phyloP scores from a whole-genome alignment of 2,888 invertebrate genomes.

The Sinopyrophorus schimmeli region DNA sequence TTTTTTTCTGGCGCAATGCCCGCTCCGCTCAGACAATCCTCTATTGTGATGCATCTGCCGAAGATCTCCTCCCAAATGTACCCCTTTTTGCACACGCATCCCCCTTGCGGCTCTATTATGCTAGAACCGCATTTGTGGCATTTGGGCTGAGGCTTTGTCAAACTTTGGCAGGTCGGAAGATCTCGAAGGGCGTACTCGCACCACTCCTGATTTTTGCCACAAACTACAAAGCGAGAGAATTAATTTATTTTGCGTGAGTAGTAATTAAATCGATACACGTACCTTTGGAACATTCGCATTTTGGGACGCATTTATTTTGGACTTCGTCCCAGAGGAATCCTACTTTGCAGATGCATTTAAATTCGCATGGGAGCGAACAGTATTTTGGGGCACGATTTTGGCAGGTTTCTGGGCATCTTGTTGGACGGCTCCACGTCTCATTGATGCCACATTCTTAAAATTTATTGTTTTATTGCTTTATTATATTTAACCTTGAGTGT shows the following conservation, averaged over 20 bases:
- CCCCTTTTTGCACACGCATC: constrained; percentile 1
- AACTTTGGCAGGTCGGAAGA: constrained; percentile 11
- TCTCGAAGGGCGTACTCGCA: constrained; percentile 7
- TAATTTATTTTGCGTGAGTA: neutral
- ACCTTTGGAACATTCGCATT: constrained; percentile 3
- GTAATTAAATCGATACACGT: no score
- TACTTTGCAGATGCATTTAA: constrained; percentile 6
- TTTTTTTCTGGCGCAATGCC: no score
- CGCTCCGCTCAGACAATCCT: no score
- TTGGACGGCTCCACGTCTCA: neutral
- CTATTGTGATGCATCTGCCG: neutral
- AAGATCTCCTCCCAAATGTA: neutral
- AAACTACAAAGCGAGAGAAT: constrained; percentile 9
- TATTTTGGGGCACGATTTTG: neutral
- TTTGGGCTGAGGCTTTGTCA: neutral
- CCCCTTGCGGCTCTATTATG: neutral
- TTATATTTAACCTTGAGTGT: no score
- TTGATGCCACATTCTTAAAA: no score
- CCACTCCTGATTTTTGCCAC: constrained; percentile 16
- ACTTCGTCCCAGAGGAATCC: constrained; percentile 8
- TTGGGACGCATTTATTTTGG: neutral
- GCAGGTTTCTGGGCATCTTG: constrained; percentile 1
- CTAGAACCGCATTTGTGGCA: neutral
- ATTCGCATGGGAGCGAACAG: neutral
- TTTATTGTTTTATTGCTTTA: no score